Conservation (phyloP, 2,888 invertebrate genomes). For the Spisula solida region DNA sequence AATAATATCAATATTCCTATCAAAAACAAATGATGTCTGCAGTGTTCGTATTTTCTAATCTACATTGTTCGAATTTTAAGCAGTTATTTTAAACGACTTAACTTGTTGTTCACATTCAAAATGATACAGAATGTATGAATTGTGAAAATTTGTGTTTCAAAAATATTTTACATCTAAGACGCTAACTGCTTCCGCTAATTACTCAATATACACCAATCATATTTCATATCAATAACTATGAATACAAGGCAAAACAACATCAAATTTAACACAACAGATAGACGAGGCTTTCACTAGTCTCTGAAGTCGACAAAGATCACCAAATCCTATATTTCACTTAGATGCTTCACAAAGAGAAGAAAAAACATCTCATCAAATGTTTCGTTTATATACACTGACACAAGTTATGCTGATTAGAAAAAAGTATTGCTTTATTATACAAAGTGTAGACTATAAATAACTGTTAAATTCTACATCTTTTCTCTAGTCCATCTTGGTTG, state of each 20-base stretch:
- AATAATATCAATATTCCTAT: not conserved
- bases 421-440: constrained; percentile 22
- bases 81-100: not conserved
- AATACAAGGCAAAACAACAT: constrained; percentile 11
- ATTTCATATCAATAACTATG: not conserved
- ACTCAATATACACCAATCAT: not conserved
- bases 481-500: constrained; percentile 57
- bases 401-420: not conserved
- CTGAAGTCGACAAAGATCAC: not conserved
- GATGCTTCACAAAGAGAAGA: not conserved
- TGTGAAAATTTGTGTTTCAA: not conserved
- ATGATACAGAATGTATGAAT: not conserved
- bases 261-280: not conserved
- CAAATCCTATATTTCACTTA: not conserved
- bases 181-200: no score
- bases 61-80: not conserved
- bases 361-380: not conserved
- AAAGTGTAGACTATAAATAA: constrained; percentile 25
- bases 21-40: not conserved
- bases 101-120: not conserved
- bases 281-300: not conserved
- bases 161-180: not conserved
- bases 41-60: not conserved
- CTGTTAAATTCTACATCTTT: not conserved
- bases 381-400: not conserved